phyloP scores from a whole-genome alignment of 2,888 invertebrate species.

The Stomorhina lunata region DNA sequence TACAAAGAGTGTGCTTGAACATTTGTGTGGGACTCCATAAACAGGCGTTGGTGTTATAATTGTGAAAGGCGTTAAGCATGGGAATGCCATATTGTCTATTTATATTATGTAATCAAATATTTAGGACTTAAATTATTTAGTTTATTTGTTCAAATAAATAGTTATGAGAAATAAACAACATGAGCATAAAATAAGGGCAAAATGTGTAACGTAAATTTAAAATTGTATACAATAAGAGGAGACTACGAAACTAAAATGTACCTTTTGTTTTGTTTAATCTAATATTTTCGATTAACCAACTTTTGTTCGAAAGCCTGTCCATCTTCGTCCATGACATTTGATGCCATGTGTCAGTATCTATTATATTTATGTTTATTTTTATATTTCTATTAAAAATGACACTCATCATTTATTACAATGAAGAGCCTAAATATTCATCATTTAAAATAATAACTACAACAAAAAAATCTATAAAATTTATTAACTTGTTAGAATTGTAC shows the following conservation, averaged over 20 bases:
- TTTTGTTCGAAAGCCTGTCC: neutral
- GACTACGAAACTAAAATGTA: no score
- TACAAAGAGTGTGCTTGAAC: neutral
- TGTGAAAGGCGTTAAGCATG: neutral
- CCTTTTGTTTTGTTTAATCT: neutral
- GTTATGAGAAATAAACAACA: neutral
- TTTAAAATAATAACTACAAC: neutral
- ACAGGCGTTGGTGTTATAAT: neutral
- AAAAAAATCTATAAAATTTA: slow-evolving; percentile 49
- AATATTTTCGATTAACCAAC: neutral
- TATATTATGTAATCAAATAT: slow-evolving; percentile 49
- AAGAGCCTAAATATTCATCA: slow-evolving; percentile 48
- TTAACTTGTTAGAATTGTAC: slow-evolving; percentile 57
- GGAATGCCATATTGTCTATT: slow-evolving; percentile 53
- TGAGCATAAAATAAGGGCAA: no score
- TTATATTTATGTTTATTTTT: slow-evolving; percentile 41
- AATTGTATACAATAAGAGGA: no score
- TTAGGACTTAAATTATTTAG: slow-evolving; percentile 40
- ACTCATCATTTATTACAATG: slow-evolving; percentile 61
- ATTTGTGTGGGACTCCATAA: neutral
- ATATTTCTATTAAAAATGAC: slow-evolving; percentile 53
- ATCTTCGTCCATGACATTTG: neutral
- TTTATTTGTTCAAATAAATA: neutral
- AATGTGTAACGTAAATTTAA: no score
- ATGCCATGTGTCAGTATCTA: slow-evolving; percentile 25